A percentile compares a stretch with the other conserved stretches of the same genome.
Evolutionary conservation across 2,888 invertebrate genomes (phyloP).

Genomic region (Trachelus stipa): DNA sequence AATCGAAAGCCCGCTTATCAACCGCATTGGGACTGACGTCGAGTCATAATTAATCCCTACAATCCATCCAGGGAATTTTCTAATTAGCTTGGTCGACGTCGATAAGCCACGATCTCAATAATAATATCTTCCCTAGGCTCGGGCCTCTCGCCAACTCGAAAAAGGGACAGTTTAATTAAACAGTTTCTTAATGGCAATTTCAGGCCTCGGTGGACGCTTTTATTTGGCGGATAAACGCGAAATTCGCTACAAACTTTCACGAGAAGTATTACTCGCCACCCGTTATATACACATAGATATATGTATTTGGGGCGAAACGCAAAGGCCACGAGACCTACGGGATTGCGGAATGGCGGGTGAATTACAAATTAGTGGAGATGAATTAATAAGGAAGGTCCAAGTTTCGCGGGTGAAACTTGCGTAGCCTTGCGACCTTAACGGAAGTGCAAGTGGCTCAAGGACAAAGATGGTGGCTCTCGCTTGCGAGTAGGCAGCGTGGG

Average conservation of each 20-base stretch:
- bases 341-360: neutral
- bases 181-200: conserved; percentile 38
- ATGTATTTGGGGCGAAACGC: neutral
- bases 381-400: conserved; percentile 3
- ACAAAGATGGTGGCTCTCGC: neutral
- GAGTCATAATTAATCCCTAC: neutral
- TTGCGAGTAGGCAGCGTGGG: neutral
- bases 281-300: neutral
- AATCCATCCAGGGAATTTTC: neutral
- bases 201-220: conserved; percentile 15
- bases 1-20: neutral
- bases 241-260: neutral
- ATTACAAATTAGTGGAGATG: conserved; percentile 3
- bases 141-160: conserved; percentile 2
- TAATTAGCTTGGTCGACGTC: conserved; percentile 7
- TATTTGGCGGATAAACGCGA: neutral
- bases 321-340: neutral
- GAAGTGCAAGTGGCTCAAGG: neutral
- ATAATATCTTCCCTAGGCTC: conserved; percentile 17
- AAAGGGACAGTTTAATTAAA: conserved; percentile 39
- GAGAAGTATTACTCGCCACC: neutral
- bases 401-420: neutral
- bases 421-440: neutral
- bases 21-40: conserved; percentile 1
- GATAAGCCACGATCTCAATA: conserved; percentile 15